Conservation (phyloP, 2,797 vertebrate genomes). For the Adrianichthys oophorus region DNA sequence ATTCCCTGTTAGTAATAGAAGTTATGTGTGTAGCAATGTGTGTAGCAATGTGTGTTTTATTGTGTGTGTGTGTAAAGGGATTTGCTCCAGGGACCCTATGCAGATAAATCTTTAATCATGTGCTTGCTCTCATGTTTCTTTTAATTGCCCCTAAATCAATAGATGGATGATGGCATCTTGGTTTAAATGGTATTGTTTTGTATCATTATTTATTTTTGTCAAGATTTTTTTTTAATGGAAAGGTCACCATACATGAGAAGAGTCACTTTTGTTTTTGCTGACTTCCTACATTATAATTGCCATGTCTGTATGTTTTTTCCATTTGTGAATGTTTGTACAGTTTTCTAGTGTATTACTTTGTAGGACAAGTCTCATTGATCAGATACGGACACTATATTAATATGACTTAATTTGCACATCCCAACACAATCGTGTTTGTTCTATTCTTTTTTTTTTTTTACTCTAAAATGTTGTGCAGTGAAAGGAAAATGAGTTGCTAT, state of each 20-base stretch:
- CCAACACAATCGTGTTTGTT: neutral
- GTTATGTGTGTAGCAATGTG: slow-evolving; percentile 28
- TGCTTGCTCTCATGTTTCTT: slow-evolving; percentile 66
- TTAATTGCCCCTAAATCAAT: slow-evolving; percentile 66
- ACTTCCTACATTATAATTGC: too few relatives aligned
- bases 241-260: too few relatives aligned
- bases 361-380: too few relatives aligned
- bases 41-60: slow-evolving; percentile 12
- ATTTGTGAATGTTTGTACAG: too few relatives aligned
- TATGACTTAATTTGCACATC: neutral
- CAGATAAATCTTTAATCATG: slow-evolving; percentile 72
- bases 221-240: too few relatives aligned
- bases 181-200: slow-evolving; percentile 6
- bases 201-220: too few relatives aligned
- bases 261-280: too few relatives aligned
- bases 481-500: neutral
- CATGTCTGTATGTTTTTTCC: too few relatives aligned
- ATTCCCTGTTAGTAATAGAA: slow-evolving; percentile 40
- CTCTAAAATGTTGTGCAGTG: neutral
- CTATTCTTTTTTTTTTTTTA: neutral
- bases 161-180: slow-evolving; percentile 29
- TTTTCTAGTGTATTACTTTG: too few relatives aligned
- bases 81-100: slow-evolving; percentile 35
- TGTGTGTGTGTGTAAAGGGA: slow-evolving; percentile 7
- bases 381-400: too few relatives aligned